Conservation (phyloP, 2,888 invertebrate genomes). For the Rhagonycha lutea region DNA sequence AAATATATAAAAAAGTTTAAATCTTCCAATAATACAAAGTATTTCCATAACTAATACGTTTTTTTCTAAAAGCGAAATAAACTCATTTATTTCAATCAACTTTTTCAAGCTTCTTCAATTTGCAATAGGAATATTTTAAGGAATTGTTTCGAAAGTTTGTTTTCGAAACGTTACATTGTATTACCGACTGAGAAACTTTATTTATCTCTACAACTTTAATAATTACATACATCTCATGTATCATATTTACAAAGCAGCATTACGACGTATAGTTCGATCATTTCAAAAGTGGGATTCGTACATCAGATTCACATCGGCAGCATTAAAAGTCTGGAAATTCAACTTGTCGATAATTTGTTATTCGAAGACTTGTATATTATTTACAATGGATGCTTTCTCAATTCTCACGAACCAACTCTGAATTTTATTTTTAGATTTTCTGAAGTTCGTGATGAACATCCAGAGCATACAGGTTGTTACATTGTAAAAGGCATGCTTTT, state of each 20-base stretch:
- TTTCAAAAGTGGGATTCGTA: too few relatives aligned
- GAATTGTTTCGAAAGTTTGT: background rate
- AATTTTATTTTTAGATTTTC: background rate
- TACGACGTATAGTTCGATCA: background rate
- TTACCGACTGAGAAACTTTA: background rate
- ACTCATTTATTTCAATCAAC: conserved; percentile 17
- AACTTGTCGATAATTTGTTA: background rate
- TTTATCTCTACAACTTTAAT: background rate
- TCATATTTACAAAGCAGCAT: background rate
- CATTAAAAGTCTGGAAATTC: background rate
- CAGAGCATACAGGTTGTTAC: background rate
- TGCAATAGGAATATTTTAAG: background rate
- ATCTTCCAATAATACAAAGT: conserved; percentile 18
- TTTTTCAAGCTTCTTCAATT: conserved; percentile 7
- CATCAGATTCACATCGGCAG: background rate
- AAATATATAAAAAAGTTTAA: conserved; percentile 15
- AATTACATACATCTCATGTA: background rate
- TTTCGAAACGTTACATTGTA: background rate
- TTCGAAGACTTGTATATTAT: background rate
- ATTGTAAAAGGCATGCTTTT: background rate
- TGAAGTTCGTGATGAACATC: background rate
- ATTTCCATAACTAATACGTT: conserved; percentile 19
- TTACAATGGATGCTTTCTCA: background rate
- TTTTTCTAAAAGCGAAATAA: conserved; percentile 12
- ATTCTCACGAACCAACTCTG: background rate